These are phyloP conservation scores for Mellivora capensis DNA, from an alignment of 2,113 vertebrate genomes.

Conservation along the genomic window DNA sequence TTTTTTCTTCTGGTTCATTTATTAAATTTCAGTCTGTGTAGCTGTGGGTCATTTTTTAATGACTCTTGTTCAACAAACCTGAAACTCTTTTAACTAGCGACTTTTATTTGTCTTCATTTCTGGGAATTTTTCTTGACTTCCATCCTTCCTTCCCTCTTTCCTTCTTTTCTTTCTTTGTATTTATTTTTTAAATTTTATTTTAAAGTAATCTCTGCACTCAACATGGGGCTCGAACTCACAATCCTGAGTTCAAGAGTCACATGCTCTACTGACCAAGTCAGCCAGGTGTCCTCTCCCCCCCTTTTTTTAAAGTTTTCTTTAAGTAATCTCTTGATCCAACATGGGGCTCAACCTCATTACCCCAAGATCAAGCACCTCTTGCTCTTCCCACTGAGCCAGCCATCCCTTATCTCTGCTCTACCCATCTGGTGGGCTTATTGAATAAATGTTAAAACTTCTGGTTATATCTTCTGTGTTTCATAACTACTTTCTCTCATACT, in stretches of 20 bases:
- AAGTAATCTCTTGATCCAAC: background rate
- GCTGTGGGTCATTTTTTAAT: background rate
- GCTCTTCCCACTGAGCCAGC: background rate
- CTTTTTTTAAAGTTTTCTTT: background rate
- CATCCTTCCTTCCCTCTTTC: background rate
- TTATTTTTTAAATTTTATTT: background rate
- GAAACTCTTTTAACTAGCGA: background rate
- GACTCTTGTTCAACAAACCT: background rate
- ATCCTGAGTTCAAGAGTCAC: background rate
- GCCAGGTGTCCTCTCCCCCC: background rate
- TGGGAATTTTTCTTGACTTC: background rate
- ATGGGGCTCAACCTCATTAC: background rate
- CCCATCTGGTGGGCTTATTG: background rate
- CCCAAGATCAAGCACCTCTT: background rate
- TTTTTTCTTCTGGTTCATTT: background rate
- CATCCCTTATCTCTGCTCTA: background rate
- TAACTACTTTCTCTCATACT: background rate
- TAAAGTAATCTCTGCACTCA: background rate
- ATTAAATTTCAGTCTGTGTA: background rate
- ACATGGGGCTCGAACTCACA: background rate
- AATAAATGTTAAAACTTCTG: background rate
- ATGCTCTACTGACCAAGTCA: background rate
- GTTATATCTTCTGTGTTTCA: background rate
- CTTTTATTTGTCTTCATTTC: background rate
- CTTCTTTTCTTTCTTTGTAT: background rate